Percentiles rank a stretch among this genome's conserved stretches.
phyloP scores from a whole-genome alignment of 2,113 vertebrate species.

The Orientallactaga bullata region DNA sequence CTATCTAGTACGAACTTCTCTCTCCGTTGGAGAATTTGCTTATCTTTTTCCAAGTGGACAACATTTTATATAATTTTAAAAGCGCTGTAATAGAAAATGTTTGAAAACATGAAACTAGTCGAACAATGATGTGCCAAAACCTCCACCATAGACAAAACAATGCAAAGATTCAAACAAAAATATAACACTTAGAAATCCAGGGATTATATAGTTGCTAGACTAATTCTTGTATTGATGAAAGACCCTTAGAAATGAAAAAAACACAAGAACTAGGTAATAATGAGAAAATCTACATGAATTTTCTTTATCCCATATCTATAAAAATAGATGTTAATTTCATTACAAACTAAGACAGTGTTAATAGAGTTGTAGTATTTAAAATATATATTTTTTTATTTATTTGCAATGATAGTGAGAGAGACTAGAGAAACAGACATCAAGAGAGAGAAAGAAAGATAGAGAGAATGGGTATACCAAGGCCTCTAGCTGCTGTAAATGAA shows the following conservation, averaged over 20 bases:
- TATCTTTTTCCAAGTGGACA: no score
- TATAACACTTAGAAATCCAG: not conserved
- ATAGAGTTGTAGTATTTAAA: constrained; percentile 2
- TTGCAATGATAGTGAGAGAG: not conserved
- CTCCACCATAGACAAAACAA: not conserved
- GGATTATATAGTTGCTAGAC: constrained; percentile 20
- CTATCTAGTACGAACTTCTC: no score
- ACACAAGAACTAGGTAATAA: not conserved
- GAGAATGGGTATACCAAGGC: no score
- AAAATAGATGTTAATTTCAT: constrained; percentile 46
- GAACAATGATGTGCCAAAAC: not conserved
- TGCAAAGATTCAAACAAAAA: not conserved
- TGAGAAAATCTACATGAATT: constrained; percentile 5
- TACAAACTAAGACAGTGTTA: constrained; percentile 26
- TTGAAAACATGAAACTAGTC: not conserved
- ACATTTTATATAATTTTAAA: not conserved
- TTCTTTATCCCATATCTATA: not conserved
- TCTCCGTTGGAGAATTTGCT: no score
- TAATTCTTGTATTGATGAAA: constrained; percentile 42
- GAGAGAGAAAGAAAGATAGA: not conserved
- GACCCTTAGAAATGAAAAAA: constrained; percentile 38
- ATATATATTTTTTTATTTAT: not conserved
- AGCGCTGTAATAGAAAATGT: not conserved
- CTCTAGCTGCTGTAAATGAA: no score
- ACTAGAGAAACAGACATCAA: not conserved